Evolutionary conservation across 2,888 invertebrate species (phyloP).

Genomic region (Thumatha senex): DNA sequence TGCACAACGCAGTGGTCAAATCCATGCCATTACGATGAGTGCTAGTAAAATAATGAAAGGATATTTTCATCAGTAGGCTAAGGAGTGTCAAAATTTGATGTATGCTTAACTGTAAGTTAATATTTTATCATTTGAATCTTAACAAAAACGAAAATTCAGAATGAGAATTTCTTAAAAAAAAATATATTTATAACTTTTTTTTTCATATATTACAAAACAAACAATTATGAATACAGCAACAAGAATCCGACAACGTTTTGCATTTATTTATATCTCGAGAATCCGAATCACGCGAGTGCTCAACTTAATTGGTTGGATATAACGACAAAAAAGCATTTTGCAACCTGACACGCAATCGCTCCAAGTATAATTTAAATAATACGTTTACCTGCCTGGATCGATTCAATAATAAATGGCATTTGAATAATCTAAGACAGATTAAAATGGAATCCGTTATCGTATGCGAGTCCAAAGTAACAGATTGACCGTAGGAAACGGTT

Average conservation of each 20-base stretch:
- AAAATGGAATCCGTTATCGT: conserved; percentile 42
- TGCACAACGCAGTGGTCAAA: background rate
- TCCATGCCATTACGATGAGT: conserved; percentile 14
- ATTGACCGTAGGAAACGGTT: conserved; percentile 7
- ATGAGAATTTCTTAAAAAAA: too few species aligned
- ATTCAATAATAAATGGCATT: conserved; percentile 58
- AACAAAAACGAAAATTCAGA: too few species aligned
- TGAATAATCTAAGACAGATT: conserved; percentile 54
- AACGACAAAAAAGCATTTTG: conserved; percentile 73
- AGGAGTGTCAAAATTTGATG: conserved; percentile 23
- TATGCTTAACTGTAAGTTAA: too few species aligned
- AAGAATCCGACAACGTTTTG: conserved; percentile 28
- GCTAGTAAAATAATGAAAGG: conserved; percentile 14
- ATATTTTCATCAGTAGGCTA: conserved; percentile 20
- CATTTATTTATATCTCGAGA: conserved; percentile 47
- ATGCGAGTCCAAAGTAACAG: conserved; percentile 23
- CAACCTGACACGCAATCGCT: conserved; percentile 67
- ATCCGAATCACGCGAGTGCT: conserved; percentile 72
- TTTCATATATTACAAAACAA: background rate
- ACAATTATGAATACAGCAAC: conserved; percentile 33
- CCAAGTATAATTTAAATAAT: conserved; percentile 71
- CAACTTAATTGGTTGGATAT: conserved; percentile 66
- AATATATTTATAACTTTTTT: too few species aligned
- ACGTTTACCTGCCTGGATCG: conserved; percentile 64
- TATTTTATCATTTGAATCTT: too few species aligned